phyloP scores from a whole-genome alignment of 2,113 vertebrate genomes.

The Lynx canadensis region DNA sequence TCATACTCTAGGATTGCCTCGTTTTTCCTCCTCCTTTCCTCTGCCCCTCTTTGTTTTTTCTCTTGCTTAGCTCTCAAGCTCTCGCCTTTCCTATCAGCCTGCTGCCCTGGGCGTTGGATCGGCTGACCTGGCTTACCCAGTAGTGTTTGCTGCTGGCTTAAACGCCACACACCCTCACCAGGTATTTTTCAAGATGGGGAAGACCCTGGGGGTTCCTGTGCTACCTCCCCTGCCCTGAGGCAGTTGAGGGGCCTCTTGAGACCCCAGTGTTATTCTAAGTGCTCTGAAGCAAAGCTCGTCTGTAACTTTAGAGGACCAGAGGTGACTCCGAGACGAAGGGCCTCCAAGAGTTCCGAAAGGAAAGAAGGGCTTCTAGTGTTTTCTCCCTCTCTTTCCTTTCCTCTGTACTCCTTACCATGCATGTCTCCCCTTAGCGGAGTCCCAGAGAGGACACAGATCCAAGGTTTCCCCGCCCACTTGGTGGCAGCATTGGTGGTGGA shows the following conservation, averaged over 20 bases:
- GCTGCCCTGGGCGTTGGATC: constrained; percentile 89
- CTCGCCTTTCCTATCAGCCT: constrained; percentile 95
- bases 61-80: constrained; percentile 93
- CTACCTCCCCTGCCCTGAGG: neutral
- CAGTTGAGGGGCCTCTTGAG: neutral
- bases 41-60: constrained; percentile 82
- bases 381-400: neutral
- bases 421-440: neutral
- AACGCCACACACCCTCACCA: constrained; percentile 91
- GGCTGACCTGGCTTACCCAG: constrained; percentile 91
- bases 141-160: constrained; percentile 89
- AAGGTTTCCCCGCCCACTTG: neutral
- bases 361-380: neutral
- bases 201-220: constrained; percentile 27
- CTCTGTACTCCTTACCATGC: neutral
- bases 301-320: neutral
- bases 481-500: neutral
- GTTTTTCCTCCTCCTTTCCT: constrained; percentile 72
- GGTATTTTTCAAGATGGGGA: constrained; percentile 86
- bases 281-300: neutral
- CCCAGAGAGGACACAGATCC: neutral
- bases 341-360: neutral
- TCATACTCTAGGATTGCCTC: constrained; percentile 64
- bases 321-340: neutral
- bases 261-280: too few relatives aligned